Evolutionary conservation across 1,140 invertebrate species (phyloP), one percentile per base, ranked within the genome.

Genomic region (Epicauta chinensis): DNA sequence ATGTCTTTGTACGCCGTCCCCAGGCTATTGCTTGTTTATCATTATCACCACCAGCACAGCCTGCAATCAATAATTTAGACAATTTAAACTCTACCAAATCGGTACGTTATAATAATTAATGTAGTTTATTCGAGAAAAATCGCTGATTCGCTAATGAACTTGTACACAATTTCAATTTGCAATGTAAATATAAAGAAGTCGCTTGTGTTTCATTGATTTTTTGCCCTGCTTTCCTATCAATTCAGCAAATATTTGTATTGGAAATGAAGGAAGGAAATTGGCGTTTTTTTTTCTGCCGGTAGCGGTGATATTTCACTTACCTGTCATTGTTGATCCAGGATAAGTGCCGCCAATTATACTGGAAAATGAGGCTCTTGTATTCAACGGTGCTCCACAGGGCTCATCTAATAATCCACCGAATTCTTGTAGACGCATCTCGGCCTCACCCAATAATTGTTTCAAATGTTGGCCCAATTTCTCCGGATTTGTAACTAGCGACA

Each of bases 1-100:
- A 73, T 0, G 88, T 83, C 67, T 88, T 81, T 1, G 87, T 81
- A 54, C 91, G 78, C 43, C 91, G 77, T 58, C 94, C 88, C 91
- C 92, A 95, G 15, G 91, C 80, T 38, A 84, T 81, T 12, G 89
- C 79, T 65, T 93, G 89, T 63, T 90, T 89, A 64, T 94, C 90
- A 55, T 86, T 86, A 59, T 83, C 78, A 35, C 78, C 84, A 42
- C 76, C 78, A 12, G 85, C 77, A 73, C 74, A 86, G 35, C 79
- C 82, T 66, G 76, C 79, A 59, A n/a, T n/a, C n/a, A n/a, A n/a
- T n/a, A n/a, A n/a, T n/a, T n/a, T n/a, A n/a, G n/a, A n/a, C n/a
- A n/a, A n/a, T n/a, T n/a, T n/a, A n/a, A n/a, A n/a, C n/a, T n/a
- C n/a, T n/a, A n/a, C n/a, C n/a, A n/a, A n/a, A n/a, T n/a, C n/a